Evolutionary conservation across 2,113 vertebrate genomes (phyloP), one percentile per base, ranked within the genome.

Genomic region (Empidonax traillii): DNA sequence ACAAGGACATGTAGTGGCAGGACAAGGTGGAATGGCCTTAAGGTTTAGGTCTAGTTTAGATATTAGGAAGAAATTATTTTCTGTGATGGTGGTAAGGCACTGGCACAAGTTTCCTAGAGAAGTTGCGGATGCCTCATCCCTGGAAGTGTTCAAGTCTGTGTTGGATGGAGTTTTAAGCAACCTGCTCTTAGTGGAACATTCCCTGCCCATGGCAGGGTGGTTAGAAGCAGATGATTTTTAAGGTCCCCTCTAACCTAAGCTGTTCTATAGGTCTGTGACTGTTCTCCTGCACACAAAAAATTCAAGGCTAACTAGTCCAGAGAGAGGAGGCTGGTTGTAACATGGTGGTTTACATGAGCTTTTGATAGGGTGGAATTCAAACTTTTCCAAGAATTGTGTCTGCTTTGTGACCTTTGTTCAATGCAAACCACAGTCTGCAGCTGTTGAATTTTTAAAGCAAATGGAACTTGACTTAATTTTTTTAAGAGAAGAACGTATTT

Each of bases 301-400:
- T 6, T 41, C 18, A 65, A 75, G 6, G 20, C 17, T 59, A 25
- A 37, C 19, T 62, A 33, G 12, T 46, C 44, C 63, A 51, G 63
- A 69, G 55, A 28, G 33, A 52, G 41, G 24, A 56, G 39, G 4
- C 44, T 65, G 37, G 6, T 31, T 46, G 8, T 71, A 58, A 46
- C 5, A 25, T 0, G 0, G 1, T 24, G 27, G 35, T 56, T 75
- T 75, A 49, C 0, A 3, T 62, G 27, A 44, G 24, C 19, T n/a
- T 68, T 62, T 63, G 41, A 5, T 22, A 58, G n/a, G 33, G 24
- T 65, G 28, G 5, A 14, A 39, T 44, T 51, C 33, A 63, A 44
- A 75, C 14, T 30, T 63, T 21, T 44, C 28, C 43, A 11, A 27
- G 22, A n/a, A 44, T 39, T n/a, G 33, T 5, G 8, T 51, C 43